Evolutionary conservation across 2,888 invertebrate species (phyloP).

Genomic region (Troilus luridus): DNA sequence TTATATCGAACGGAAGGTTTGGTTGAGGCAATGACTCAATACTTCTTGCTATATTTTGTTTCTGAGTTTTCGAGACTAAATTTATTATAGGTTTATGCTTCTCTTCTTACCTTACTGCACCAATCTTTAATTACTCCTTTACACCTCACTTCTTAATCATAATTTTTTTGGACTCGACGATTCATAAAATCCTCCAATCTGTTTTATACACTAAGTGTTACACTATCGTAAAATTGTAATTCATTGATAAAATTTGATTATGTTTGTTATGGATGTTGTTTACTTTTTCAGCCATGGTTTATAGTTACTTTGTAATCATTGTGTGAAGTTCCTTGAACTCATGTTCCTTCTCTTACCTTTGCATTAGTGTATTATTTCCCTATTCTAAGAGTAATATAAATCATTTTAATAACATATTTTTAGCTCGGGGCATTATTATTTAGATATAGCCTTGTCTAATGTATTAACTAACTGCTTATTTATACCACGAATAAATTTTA

Average conservation of each 20-base stretch:
- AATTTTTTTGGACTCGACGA: neutral
- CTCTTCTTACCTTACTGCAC: neutral
- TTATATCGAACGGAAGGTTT: conserved; percentile 46
- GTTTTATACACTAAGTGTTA: neutral
- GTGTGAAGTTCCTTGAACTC: neutral
- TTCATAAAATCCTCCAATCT: neutral
- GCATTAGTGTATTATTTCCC: neutral
- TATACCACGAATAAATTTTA: neutral
- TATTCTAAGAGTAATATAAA: neutral
- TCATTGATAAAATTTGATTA: neutral
- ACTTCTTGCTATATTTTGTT: conserved; percentile 2
- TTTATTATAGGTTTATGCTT: neutral
- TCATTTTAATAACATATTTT: neutral
- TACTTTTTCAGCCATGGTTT: neutral
- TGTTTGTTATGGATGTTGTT: neutral
- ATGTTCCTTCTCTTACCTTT: neutral
- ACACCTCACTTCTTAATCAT: neutral
- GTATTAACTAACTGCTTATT: no score
- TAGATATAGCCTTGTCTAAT: no score
- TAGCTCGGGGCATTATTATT: no score
- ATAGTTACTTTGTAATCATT: neutral
- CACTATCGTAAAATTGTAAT: neutral
- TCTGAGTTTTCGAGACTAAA: neutral
- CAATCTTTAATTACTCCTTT: neutral
- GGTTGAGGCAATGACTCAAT: conserved; percentile 52